Base-by-base conservation (phyloP, 2,888 invertebrate genomes). In the Julus scandinavius region DNA sequence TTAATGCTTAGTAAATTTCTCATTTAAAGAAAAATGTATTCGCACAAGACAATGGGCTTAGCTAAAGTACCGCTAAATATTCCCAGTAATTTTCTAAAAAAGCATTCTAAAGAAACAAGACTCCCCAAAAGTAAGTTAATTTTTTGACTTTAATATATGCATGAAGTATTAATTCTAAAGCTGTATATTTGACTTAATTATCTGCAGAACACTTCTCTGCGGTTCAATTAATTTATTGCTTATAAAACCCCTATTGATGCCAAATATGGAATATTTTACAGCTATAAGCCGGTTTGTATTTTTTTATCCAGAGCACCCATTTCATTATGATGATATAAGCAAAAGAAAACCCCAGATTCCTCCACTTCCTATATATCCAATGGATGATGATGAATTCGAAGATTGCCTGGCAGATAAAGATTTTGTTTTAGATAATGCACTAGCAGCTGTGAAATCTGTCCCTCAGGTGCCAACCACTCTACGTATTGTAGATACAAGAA, bases 311-410 rank as follows among this genome's bases (percentile, higher is more conserved):
- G 63, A 63, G 63, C 15, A 20, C n/a, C 63, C 7, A 63, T 63
- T 63, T 63, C 17, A 63, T 63, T 63, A 63, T 63, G 20, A 63
- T 63, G 63, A 63, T 63, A 1, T 63, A 6, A 7, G 20, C 4
- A 20, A 63, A 63, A 63, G 63, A 20, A 63, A 63, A 63, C n/a
- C n/a, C n/a, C n/a, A n/a, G n/a, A n/a, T n/a, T n/a, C 63, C 63
- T 63, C 63, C 63, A 6, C 3, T 63, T 20, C 63, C 63, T 6
- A 63, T 20, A 63, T 63, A 20, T 63, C 6, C 63, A 7, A 9
- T 20, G 20, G 20, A 63, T 1, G 4, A 17, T 20, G 2, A 63
- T 17, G 63, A 20, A 20, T 20, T 6, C 63, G 20, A 63, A 63
- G 63, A 63, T 20, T 63, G 6, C 7, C 20, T 63, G 5, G n/a